These are phyloP conservation scores for Gallinago undulata DNA, from an alignment of 2,113 vertebrate species.

Conservation along the genomic window DNA sequence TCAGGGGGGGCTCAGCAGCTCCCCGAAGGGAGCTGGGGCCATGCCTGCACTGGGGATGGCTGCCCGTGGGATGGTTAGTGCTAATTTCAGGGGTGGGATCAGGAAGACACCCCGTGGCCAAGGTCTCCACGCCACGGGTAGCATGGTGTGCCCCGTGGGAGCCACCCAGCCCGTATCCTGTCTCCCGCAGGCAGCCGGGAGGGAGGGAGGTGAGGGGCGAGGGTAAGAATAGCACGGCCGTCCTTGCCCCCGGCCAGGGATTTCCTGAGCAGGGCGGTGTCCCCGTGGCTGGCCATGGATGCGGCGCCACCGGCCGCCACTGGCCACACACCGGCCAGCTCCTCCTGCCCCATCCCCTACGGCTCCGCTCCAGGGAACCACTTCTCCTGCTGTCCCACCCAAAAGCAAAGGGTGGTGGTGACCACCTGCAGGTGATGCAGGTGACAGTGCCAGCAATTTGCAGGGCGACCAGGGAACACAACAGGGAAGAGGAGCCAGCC, in stretches of 20 bases:
- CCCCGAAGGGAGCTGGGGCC: background rate
- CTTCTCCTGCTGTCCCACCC: background rate
- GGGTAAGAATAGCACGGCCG: constrained; percentile 2
- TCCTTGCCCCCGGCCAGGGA: background rate
- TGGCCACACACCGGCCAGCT: rapidly evolving
- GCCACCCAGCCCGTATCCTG: background rate
- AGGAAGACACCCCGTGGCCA: background rate
- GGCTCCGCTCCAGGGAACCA: rapidly evolving
- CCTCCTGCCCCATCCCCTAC: rapidly evolving
- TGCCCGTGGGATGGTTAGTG: rapidly evolving
- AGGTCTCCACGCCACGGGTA: background rate
- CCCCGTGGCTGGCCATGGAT: rapidly evolving
- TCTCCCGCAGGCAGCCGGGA: background rate
- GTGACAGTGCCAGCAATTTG: rapidly evolving
- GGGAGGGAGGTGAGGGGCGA: background rate
- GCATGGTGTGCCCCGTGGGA: rapidly evolving
- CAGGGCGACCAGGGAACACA: rapidly evolving
- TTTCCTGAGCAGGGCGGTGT: constrained; percentile 2
- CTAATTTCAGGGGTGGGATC: background rate
- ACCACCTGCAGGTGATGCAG: background rate
- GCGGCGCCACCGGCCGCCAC: background rate
- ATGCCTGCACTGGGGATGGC: rapidly evolving
- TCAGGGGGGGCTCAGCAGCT: background rate
- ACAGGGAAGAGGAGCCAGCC: rapidly evolving
- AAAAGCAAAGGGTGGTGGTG: background rate